Percentiles rank a stretch among this genome's conserved stretches.
These are phyloP conservation scores for Clarias pachynema DNA, from an alignment of 2,797 vertebrate species.

Conservation along the genomic window DNA sequence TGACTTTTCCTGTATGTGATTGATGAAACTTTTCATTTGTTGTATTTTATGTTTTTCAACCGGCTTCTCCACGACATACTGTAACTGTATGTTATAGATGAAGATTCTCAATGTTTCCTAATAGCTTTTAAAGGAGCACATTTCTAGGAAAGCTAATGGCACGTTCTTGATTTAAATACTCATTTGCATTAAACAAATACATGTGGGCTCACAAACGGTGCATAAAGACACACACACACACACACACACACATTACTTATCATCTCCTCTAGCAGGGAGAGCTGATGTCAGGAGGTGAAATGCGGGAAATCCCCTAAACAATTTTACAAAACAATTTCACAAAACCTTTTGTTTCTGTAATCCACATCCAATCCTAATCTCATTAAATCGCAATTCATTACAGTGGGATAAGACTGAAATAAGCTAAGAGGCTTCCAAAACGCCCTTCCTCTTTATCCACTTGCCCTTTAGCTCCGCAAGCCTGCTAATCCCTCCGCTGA, in stretches of 20 bases:
- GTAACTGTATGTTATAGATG: neutral
- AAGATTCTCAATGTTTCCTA: neutral
- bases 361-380: constrained; percentile 58
- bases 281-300: constrained; percentile 31
- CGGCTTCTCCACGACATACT: neutral
- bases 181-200: neutral
- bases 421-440: constrained; percentile 32
- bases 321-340: constrained; percentile 47
- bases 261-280: constrained; percentile 30
- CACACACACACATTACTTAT: constrained; percentile 26
- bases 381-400: constrained; percentile 63
- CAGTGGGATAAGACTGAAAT: constrained; percentile 44
- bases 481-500: constrained; percentile 7
- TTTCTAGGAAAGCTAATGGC: neutral
- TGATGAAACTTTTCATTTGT: neutral
- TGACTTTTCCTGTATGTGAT: neutral
- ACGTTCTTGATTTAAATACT: neutral
- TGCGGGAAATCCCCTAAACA: constrained; percentile 53
- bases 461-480: neutral
- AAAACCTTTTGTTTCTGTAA: constrained; percentile 59
- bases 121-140: neutral
- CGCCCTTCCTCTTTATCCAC: constrained; percentile 10
- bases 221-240: neutral
- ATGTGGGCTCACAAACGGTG: neutral
- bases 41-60: neutral